Evolutionary conservation across 1,140 invertebrate species (phyloP).

Genomic region (Aphis craccivora): DNA sequence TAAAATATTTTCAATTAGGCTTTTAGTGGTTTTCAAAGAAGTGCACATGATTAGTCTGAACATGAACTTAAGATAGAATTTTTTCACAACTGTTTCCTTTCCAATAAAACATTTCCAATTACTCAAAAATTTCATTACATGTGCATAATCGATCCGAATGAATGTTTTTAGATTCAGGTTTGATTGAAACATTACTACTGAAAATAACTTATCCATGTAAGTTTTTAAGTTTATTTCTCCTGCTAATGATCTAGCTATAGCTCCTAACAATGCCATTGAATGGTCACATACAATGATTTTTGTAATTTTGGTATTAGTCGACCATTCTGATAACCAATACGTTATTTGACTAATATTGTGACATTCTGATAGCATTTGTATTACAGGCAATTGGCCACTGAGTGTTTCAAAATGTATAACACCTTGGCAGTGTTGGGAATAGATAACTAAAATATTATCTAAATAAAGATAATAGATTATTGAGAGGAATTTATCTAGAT

Average conservation of each 20-base stretch:
- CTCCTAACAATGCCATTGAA: no score
- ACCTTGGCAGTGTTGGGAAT: no score
- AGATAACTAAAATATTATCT: no score
- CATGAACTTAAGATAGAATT: background rate
- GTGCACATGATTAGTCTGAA: background rate
- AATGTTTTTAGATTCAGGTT: no score
- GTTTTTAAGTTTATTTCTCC: background rate
- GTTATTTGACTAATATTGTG: conserved; percentile 9
- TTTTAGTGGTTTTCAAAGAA: no score
- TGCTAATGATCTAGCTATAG: background rate
- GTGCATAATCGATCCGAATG: no score
- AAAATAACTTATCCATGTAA: background rate
- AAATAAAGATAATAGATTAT: no score
- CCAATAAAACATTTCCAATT: background rate
- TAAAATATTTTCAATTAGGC: no score
- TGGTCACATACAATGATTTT: background rate
- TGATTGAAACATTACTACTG: no score
- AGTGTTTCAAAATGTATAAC: no score
- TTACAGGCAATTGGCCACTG: background rate
- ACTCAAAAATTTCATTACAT: no score
- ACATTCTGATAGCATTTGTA: background rate
- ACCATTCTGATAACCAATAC: background rate
- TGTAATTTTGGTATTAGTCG: background rate
- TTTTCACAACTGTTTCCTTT: background rate
- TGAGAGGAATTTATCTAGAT: no score